Percentiles rank a stretch among this genome's conserved stretches.
Conservation (phyloP, 2,888 invertebrate genomes). For the Spodoptera exigua region DNA sequence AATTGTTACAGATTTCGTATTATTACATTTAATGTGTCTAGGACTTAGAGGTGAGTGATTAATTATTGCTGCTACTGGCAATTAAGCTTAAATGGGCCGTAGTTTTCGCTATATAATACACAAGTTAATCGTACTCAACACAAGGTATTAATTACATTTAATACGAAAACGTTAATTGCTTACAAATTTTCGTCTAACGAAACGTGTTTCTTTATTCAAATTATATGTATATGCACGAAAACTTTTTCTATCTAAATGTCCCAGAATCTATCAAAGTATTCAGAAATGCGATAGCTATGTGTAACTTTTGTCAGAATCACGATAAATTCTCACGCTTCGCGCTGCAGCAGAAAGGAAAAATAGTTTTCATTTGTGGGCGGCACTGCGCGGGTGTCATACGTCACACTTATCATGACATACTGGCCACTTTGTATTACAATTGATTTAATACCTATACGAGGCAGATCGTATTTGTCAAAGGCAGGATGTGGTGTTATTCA, state of each 20-base stretch:
- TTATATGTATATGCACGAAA: no score
- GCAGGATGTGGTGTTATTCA: no score
- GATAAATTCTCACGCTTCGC: conserved; percentile 1
- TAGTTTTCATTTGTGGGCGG: conserved; percentile 6
- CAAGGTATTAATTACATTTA: no score
- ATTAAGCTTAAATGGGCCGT: neutral
- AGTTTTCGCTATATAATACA: conserved; percentile 3
- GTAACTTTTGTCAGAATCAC: conserved; percentile 2
- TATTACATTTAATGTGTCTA: conserved; percentile 33
- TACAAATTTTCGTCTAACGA: no score
- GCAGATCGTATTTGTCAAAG: no score
- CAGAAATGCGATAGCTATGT: conserved; percentile 5
- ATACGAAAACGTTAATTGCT: no score
- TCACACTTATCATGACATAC: conserved; percentile 3
- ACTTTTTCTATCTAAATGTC: neutral
- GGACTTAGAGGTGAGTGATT: neutral
- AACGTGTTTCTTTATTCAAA: no score
- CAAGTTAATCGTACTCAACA: neutral
- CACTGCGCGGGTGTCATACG: neutral
- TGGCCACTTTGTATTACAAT: neutral
- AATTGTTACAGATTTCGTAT: conserved; percentile 5
- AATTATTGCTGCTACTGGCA: neutral
- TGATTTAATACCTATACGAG: no score
- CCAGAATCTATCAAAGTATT: neutral
- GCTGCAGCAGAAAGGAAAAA: neutral